Conservation (phyloP, 2,888 invertebrate species). For the Colostygia pectinataria region DNA sequence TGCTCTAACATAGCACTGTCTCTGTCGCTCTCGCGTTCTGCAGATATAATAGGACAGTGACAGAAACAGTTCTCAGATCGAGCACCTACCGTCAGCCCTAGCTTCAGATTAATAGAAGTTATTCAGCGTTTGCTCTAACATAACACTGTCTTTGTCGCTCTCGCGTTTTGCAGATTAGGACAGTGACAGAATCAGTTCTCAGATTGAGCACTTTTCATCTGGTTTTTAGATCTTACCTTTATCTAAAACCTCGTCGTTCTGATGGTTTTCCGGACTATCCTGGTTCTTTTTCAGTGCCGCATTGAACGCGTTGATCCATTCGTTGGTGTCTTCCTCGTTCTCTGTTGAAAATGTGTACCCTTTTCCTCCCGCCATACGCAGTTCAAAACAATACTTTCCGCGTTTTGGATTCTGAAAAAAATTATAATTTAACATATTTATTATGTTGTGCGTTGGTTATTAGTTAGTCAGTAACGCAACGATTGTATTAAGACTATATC, state of each 20-base stretch:
- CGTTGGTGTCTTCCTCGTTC: constrained; percentile 90
- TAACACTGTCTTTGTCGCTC: no score
- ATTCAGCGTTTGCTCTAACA: no score
- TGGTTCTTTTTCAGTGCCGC: constrained; percentile 89
- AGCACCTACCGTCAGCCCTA: no score
- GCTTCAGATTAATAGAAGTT: no score
- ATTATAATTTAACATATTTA: background rate
- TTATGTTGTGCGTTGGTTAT: background rate
- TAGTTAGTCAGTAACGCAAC: background rate
- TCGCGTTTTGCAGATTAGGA: no score
- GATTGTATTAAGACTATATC: no score
- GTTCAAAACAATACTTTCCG: constrained; percentile 93
- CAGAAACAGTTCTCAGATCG: no score
- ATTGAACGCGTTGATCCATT: constrained; percentile 92
- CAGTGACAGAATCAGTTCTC: no score
- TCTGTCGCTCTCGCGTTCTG: no score
- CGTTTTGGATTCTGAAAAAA: constrained; percentile 88
- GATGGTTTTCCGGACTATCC: constrained; percentile 78
- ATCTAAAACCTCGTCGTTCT: constrained; percentile 87
- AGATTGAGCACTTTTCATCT: no score
- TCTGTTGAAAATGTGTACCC: constrained; percentile 94
- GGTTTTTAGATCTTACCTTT: constrained; percentile 76
- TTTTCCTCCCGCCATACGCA: constrained; percentile 94
- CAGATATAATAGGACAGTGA: no score
- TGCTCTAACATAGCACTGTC: no score